These are phyloP conservation scores for Ibidorhyncha struthersii DNA, from an alignment of 2,113 vertebrate species.

Conservation along the genomic window DNA sequence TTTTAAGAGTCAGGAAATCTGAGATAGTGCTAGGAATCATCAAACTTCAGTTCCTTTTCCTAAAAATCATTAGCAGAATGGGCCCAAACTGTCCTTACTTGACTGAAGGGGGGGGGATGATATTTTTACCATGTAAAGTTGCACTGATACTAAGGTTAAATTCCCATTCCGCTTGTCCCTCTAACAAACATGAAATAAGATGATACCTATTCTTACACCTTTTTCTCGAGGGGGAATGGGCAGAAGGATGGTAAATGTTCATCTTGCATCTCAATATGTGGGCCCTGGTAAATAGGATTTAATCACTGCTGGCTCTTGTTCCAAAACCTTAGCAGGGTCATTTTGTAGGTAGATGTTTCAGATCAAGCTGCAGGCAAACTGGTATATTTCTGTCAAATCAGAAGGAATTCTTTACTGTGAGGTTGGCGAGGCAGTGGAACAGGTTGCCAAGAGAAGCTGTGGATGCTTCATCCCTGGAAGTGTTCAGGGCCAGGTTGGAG, in stretches of 20 bases:
- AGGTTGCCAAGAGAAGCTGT: neutral
- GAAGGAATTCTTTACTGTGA: neutral
- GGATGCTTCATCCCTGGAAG: neutral
- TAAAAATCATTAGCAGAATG: neutral
- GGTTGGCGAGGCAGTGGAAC: neutral
- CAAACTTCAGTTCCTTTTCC: neutral
- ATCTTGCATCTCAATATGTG: neutral
- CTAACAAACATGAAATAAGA: neutral
- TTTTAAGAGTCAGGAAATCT: neutral
- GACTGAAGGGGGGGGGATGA: rapidly evolving
- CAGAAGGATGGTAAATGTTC: neutral
- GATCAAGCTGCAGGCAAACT: neutral
- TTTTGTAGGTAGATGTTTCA: neutral
- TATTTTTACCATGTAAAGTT: neutral
- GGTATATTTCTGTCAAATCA: neutral
- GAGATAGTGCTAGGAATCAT: neutral
- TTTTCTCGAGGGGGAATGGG: neutral
- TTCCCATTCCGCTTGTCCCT: neutral
- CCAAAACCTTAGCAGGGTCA: neutral
- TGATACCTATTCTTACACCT: neutral
- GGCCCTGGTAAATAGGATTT: neutral
- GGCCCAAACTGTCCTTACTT: neutral
- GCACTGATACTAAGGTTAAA: neutral
- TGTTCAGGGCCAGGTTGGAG: neutral
- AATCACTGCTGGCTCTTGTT: neutral